Conservation (phyloP, 2,888 invertebrate genomes). For the Protonemura montana region DNA sequence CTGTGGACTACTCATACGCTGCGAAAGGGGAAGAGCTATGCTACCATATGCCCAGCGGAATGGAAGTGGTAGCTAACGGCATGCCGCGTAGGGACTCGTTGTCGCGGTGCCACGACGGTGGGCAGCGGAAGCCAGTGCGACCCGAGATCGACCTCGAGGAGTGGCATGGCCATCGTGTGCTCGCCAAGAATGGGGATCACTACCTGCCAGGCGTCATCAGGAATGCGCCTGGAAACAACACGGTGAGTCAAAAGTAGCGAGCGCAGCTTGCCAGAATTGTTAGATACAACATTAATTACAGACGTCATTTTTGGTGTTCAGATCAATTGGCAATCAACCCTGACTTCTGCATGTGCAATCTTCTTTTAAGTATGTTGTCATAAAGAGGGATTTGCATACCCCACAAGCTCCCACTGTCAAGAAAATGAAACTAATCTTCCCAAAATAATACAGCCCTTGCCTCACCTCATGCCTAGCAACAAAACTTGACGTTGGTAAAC, state of each 20-base stretch:
- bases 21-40: slow-evolving; percentile 7
- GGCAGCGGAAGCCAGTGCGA: slow-evolving; percentile 29
- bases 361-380: too few relatives aligned
- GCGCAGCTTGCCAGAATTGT: too few relatives aligned
- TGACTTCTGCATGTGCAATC: too few relatives aligned
- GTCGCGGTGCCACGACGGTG: slow-evolving; percentile 44
- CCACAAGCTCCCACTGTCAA: too few relatives aligned
- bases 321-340: too few relatives aligned
- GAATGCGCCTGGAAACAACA: slow-evolving; percentile 66
- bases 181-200: slow-evolving; percentile 83
- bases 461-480: too few relatives aligned
- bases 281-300: too few relatives aligned
- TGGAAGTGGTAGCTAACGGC: not conserved
- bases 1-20: slow-evolving; percentile 67
- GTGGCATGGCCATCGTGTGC: slow-evolving; percentile 91
- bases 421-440: too few relatives aligned
- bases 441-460: too few relatives aligned
- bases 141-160: slow-evolving; percentile 82
- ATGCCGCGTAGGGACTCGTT: slow-evolving; percentile 43
- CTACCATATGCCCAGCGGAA: not conserved
- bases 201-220: slow-evolving; percentile 91
- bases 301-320: too few relatives aligned
- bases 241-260: slow-evolving; percentile 57
- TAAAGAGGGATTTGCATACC: too few relatives aligned
- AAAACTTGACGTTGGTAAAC: too few relatives aligned